Evolutionary conservation across 2,888 invertebrate genomes (phyloP), one percentile per base, ranked within the genome.

Genomic region (Xestia rhomboidea): DNA sequence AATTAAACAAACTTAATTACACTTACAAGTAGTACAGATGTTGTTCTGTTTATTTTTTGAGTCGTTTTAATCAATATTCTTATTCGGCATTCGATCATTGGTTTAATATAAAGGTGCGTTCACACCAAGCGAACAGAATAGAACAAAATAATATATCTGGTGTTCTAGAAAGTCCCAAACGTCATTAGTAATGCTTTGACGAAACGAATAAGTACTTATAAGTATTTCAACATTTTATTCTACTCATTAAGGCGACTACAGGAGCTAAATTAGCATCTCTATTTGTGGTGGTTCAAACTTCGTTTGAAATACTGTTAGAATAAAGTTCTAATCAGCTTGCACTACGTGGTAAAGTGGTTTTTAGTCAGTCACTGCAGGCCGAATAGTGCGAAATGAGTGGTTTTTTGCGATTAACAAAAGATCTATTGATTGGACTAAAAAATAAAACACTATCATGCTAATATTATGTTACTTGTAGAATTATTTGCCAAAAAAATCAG

Each of bases 1-100:
- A 73, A 60, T 82, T 60, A 49, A 71, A 68, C 38, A 64, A 84
- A 83, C 64, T 60, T 72, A 72, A 83, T 82, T 76, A 76, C 60
- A 68, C 46, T 64, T 54, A 54, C 38, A 51, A 73, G 38, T 82
- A 15, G n/a, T 67, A 63, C 18, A 24, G 46, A 34, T 49, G 57
- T 62, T 73, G 64, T 73, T 73, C 73, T 73, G 62, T 68, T 83
- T 73, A 83, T 75, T 76, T 79, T 84, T 64, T 21, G 34, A 30
- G 30, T 13, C 30, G 13, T 27, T 73, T 51, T 80, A 76, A 77
- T 84, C 62, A 66, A 70, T 63, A 73, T 83, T 80, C 69, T 70
- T 68, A 69, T 68, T 46, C 57, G 41, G 57, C 13, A 51, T 77
- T 83, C 73, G 46, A 81, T 76, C 27, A 60, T 68, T 73, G 62